Evolutionary conservation across 2,888 invertebrate species (phyloP), one percentile per base, ranked within the genome.

Genomic region (Ormyrus pomaceus): DNA sequence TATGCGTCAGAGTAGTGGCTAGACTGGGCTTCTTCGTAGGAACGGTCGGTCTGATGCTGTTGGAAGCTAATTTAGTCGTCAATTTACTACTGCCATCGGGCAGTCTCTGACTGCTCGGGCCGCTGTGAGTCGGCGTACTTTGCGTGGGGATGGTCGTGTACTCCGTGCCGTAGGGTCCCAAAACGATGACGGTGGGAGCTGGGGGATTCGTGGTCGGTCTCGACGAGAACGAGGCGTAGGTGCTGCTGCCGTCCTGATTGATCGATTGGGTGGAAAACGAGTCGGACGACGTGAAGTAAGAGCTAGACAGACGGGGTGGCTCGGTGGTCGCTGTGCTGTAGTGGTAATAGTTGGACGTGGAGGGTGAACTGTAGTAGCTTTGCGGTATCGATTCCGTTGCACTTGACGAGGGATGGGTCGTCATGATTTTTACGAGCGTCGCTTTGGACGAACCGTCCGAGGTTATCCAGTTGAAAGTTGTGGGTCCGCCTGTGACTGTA

Each of bases 131-230:
- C 0, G 90, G 86, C 0, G 87, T 86, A 62, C 87, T 88, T 58
- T 87, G 87, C 5, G 89, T 89, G 2, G 88, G 87, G 9, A 88
- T 85, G 0, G 89, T 89, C 51, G 87, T 87, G 81, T 84, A 88
- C 53, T 89, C 88, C 19, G 90, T 88, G 11, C 86, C 87, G 1
- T 88, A 77, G 5, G 93, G 92, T 0, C 93, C 92, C 2, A 94
- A 87, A 7, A 94, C 93, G n/a, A 94, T 93, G 5, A 94, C 91
- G 0, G 93, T 94, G 0, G 94, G 93, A 9, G 93, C 92, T 80
- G 91, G 92, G 79, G 91, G 91, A 82, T 90, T 89, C 0, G 87
- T 91, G 0, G 88, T 90, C 6, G 91, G 90, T 84, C 87, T 88
- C 10, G 72, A 83, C 0, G 90, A 86, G 46, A 88, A 87, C 65